Percentiles rank a stretch among this genome's conserved stretches.
phyloP scores from a whole-genome alignment of 2,888 invertebrate genomes.

The Nudaria mundana region DNA sequence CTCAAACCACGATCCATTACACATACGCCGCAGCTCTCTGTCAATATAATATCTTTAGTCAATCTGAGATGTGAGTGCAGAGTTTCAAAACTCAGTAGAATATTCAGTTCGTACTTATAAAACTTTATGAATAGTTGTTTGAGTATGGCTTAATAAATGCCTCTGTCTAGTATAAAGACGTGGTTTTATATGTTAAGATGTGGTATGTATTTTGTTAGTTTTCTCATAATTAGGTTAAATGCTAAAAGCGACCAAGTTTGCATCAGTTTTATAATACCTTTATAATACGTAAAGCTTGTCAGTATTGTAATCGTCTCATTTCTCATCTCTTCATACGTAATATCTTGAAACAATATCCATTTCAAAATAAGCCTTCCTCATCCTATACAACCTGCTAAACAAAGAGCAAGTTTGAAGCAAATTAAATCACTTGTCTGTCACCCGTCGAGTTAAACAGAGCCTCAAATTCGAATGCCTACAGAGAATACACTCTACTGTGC shows the following conservation, averaged over 20 bases:
- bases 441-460: conserved; percentile 9
- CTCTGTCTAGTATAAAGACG: too few species aligned
- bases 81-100: too few species aligned
- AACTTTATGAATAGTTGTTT: too few species aligned
- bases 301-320: background rate
- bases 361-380: background rate
- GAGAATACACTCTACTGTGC: background rate
- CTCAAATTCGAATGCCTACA: conserved; percentile 1
- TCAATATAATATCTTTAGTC: background rate
- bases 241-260: too few species aligned
- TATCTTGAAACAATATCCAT: background rate
- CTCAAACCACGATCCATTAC: background rate
- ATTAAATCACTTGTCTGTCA: conserved; percentile 26
- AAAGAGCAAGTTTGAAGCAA: conserved; percentile 8
- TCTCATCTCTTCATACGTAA: background rate
- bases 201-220: too few species aligned
- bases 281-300: background rate
- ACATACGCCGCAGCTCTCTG: background rate
- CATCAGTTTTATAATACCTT: too few species aligned
- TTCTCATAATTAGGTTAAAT: too few species aligned
- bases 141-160: too few species aligned
- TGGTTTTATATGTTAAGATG: too few species aligned
- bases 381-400: background rate
- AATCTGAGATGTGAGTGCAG: too few species aligned
- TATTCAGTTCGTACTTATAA: too few species aligned